Base-by-base conservation (phyloP, 2,113 vertebrate species). In the Tympanuchus pallidicinctus region DNA sequence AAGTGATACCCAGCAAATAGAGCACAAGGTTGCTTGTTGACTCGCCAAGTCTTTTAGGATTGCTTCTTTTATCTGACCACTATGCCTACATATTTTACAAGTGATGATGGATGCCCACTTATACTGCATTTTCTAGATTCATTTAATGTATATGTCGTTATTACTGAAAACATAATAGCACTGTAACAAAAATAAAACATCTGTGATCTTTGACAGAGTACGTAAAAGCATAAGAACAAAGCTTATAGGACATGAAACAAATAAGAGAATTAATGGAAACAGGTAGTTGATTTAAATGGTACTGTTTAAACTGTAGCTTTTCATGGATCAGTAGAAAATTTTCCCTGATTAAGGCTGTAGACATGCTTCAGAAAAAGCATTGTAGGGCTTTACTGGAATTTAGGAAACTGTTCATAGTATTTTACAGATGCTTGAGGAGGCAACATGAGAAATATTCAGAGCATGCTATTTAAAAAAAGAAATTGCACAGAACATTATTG, bases 251-350 rank as follows among this genome's bases (percentile, higher is more conserved):
- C 47, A 65, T 93, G 81, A 91, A 94, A 81, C 30, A 32, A 36
- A 30, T 76, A 90, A 85, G 24, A 54, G 9, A 93, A 92, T 92
- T 90, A 93, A 83, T 69, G 83, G 78, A 96, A 96, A 92, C 90
- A 94, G 65, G 94, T 94, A 72, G 17, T 78, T 76, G 78, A 73
- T 28, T 38, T 92, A 90, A 90, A 88, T 82, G 27, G 8, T 77
- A 6, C 45, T 54, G 25, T 70, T 93, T 67, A 88, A 82, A 82
- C 17, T 59, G 56, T 10, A 76, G 21, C 42, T 42, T 87, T 93
- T 91, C 72, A 88, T 86, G 60, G 38, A 88, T 92, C 56, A 43
- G 38, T 42, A 71, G 34, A 65, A 90, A 93, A 86, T 86, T 90
- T 92, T 92, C 82, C 71, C 67, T 64, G 48, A 87, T 67, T 90